phyloP scores from a whole-genome alignment of 1,140 invertebrate species.

The Cotesia glomerata region DNA sequence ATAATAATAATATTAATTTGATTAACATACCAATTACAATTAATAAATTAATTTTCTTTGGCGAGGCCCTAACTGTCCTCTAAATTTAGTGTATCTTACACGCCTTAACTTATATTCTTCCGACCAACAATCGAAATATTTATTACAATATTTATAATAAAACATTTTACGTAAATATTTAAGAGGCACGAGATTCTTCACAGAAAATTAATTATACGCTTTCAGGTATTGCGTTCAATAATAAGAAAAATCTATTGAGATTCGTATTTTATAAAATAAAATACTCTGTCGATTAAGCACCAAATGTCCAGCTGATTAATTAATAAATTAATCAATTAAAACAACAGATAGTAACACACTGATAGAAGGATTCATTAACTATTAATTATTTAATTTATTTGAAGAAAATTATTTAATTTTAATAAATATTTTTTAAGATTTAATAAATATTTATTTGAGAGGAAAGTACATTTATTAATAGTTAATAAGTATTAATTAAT shows the following conservation, averaged over 20 bases:
- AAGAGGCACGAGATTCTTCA: slow-evolving; percentile 23
- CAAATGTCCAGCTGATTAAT: too few relatives aligned
- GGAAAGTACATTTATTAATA: too few relatives aligned
- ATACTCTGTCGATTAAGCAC: too few relatives aligned
- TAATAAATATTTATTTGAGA: too few relatives aligned
- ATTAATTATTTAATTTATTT: too few relatives aligned
- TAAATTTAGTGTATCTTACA: background rate
- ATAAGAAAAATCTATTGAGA: background rate
- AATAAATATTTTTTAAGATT: too few relatives aligned
- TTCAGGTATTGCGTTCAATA: slow-evolving; percentile 31
- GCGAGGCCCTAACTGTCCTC: background rate
- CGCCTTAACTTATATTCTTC: background rate
- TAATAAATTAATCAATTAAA: too few relatives aligned
- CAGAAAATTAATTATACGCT: background rate
- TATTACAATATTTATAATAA: slow-evolving; percentile 12
- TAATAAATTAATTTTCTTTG: background rate
- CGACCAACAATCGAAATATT: slow-evolving; percentile 14
- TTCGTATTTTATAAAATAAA: too few relatives aligned
- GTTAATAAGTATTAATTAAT: too few relatives aligned
- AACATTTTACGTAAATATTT: background rate
- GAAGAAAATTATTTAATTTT: too few relatives aligned
- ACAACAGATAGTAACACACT: too few relatives aligned
- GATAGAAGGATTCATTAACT: too few relatives aligned
- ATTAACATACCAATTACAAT: background rate
- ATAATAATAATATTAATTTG: background rate